Base-by-base conservation (phyloP, 35 echinoderm and acorn worm genomes). In the Amphiura filiformis region DNA sequence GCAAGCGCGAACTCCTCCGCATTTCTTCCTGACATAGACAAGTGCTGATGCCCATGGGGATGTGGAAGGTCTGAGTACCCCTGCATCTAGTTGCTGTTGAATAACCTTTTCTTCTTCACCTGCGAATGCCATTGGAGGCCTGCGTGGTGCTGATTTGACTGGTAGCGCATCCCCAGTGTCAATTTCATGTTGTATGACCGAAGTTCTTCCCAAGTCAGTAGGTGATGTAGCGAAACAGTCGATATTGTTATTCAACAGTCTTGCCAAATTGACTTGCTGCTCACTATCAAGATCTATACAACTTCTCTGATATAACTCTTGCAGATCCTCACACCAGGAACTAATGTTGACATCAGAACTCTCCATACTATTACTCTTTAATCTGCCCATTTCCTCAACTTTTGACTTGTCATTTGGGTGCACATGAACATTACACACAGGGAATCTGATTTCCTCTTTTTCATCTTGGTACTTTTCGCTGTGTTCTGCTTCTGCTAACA, bases 31-130 rank as follows among this genome's bases (percentile, higher is more conserved):
- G 1, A 89, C 87, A 35, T 81, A 38, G 52, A 88, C 39, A 0
- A 81, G 81, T 1, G 88, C 36, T n/a, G 81, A 84, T 13, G 83
- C n/a, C 92, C 80, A 89, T 34, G 47, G 80, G 35, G 91, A 83
- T 31, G 20, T 28, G 11, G 90, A 91, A 0, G 83, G 76, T 32
- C 31, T 35, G 37, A 92, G 87, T 0, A 92, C 78, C n/a, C 84
- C 92, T 11, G 81, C 75, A 12, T 81, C 32, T 0, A 84, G 18
- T 31, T 86, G 61, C 17, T 80, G 38, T 22, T 90, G 37, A 32
- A 94, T 30, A 31, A 86, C 18, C 14, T 7, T 23, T 18, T 86
- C 42, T 40, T 90, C 82, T 32, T 94, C 92, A 22, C 12, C 40
- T 36, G 80, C 86, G 57, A 89, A 89, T 13, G 39, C n/a, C 0